phyloP scores from a whole-genome alignment of 2,797 vertebrate genomes.

The Chaetodon trifasciatus region DNA sequence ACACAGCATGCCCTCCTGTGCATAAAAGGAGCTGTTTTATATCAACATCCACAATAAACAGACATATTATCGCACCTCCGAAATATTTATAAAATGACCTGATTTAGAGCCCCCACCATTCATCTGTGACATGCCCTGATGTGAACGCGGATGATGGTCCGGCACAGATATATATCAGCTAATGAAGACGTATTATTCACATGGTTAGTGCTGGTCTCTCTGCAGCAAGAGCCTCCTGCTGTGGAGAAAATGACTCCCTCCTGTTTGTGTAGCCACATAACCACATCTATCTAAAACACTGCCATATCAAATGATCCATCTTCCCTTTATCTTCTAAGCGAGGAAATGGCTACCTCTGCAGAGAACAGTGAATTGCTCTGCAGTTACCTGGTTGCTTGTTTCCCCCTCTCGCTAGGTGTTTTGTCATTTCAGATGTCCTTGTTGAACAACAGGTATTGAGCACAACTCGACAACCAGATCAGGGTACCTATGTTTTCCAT shows the following conservation, averaged over 20 bases:
- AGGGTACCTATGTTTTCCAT: constrained; percentile 19
- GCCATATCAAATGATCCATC: constrained; percentile 60
- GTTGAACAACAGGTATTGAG: constrained; percentile 5
- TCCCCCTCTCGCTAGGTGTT: neutral
- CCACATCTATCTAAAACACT: constrained; percentile 56
- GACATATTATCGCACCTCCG: constrained; percentile 33
- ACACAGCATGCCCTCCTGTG: constrained; percentile 38
- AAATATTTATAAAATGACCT: constrained; percentile 49
- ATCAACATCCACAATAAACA: constrained; percentile 55
- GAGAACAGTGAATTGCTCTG: constrained; percentile 39
- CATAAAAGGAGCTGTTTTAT: constrained; percentile 59
- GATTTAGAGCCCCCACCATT: constrained; percentile 43
- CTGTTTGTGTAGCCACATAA: constrained; percentile 61
- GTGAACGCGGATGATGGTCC: constrained; percentile 30
- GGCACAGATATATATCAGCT: constrained; percentile 40
- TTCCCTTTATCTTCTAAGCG: constrained; percentile 62
- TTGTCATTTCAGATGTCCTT: constrained; percentile 30
- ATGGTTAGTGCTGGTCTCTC: constrained; percentile 48
- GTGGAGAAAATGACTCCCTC: constrained; percentile 60
- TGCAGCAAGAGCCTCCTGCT: constrained; percentile 44
- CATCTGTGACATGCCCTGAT: constrained; percentile 6
- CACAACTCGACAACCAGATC: neutral
- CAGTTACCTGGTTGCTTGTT: constrained; percentile 31
- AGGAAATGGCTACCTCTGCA: constrained; percentile 54
- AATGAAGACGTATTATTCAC: constrained; percentile 59